Evolutionary conservation across 2,888 invertebrate genomes (phyloP).

Genomic region (Epinotia ramella): DNA sequence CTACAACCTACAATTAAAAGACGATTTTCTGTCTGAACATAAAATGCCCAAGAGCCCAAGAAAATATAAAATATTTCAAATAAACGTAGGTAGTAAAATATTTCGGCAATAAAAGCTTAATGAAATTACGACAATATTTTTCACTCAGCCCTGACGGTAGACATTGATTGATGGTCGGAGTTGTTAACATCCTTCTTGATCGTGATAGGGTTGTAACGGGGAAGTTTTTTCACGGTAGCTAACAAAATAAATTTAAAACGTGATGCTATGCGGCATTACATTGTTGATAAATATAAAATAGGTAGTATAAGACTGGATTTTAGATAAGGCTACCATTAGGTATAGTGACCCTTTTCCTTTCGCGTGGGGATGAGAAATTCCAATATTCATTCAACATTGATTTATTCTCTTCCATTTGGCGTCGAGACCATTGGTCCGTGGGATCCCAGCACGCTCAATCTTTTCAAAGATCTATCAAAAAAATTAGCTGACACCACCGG

Average conservation of each 20-base stretch:
- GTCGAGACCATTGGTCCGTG: too few species aligned
- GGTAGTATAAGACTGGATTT: slow-evolving; percentile 19
- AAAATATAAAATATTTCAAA: slow-evolving; percentile 3
- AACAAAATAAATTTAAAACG: slow-evolving; percentile 43
- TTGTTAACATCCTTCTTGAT: slow-evolving; percentile 66
- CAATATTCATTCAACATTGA: not conserved
- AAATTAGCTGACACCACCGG: too few species aligned
- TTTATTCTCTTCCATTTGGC: not conserved
- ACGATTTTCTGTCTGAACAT: too few species aligned
- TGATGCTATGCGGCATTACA: slow-evolving; percentile 41
- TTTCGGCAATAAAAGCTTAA: slow-evolving; percentile 51
- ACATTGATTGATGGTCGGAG: slow-evolving; percentile 67
- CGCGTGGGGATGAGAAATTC: not conserved
- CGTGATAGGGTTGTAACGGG: slow-evolving; percentile 64
- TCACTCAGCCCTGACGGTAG: slow-evolving; percentile 49
- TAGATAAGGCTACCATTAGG: slow-evolving; percentile 10
- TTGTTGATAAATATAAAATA: slow-evolving; percentile 18
- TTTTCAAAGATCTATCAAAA: too few species aligned
- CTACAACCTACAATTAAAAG: too few species aligned
- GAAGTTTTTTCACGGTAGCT: slow-evolving; percentile 43
- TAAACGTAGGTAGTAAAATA: slow-evolving; percentile 46
- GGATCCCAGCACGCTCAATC: too few species aligned
- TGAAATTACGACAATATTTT: slow-evolving; percentile 53
- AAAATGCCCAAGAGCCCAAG: not conserved
- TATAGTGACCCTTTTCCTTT: not conserved